These are phyloP conservation scores for Melanophora roralis DNA, from an alignment of 2,888 invertebrate species.

Conservation along the genomic window DNA sequence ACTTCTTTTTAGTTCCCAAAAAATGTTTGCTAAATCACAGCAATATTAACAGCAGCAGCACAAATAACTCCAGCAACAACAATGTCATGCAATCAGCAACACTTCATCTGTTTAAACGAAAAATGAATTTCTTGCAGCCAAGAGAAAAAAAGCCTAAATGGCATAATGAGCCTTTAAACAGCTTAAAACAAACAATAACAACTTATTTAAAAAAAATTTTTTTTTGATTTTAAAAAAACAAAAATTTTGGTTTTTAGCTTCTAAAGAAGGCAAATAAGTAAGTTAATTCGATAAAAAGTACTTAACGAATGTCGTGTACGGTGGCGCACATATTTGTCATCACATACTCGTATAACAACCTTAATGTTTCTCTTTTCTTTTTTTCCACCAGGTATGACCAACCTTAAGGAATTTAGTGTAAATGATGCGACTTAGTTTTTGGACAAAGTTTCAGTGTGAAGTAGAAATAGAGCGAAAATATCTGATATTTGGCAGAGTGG, in stretches of 20 bases:
- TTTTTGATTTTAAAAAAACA: too few relatives aligned
- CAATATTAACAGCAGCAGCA: constrained; percentile 19
- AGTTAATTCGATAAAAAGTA: constrained; percentile 58
- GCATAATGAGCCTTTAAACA: constrained; percentile 61
- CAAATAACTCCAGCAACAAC: constrained; percentile 53
- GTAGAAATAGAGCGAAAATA: too few relatives aligned
- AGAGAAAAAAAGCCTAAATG: constrained; percentile 10
- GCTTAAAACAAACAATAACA: constrained; percentile 62
- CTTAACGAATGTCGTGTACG: constrained; percentile 59
- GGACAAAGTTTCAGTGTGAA: too few relatives aligned
- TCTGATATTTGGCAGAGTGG: too few relatives aligned
- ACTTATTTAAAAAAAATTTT: constrained; percentile 59
- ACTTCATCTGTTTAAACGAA: constrained; percentile 69
- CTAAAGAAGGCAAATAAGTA: constrained; percentile 57
- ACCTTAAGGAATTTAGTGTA: neutral
- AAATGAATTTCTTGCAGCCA: constrained; percentile 16
- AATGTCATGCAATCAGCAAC: constrained; percentile 75
- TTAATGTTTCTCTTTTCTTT: neutral
- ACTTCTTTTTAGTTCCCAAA: constrained; percentile 3
- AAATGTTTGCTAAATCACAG: constrained; percentile 31
- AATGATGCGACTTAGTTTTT: too few relatives aligned
- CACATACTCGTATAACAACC: constrained; percentile 48
- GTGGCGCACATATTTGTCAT: constrained; percentile 63
- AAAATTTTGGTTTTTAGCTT: constrained; percentile 36
- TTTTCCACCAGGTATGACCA: constrained; percentile 11